Base-by-base conservation (phyloP, 2,888 invertebrate species). In the Himalopsyche anomala region DNA sequence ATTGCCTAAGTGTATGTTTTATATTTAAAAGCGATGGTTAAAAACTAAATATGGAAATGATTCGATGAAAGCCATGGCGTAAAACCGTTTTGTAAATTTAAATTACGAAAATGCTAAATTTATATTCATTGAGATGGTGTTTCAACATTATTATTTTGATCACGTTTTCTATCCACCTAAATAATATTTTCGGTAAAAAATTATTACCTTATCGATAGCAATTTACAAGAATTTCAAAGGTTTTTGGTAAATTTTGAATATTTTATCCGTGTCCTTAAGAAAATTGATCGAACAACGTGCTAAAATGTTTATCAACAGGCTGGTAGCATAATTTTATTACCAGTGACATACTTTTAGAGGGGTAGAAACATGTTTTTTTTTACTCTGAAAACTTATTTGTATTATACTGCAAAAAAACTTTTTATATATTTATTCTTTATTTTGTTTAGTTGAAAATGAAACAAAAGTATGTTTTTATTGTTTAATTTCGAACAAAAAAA, bases 161-260 rank as follows among this genome's bases (percentile, higher is more conserved):
- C 74, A 74, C 74, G 74, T 74, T 74, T 74, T 74, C 74, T 74
- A 74, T 74, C 74, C 36, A 74, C 74, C 74, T 74, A 74, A 74
- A 28, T 74, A 74, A 74, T 74, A 74, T 74, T 74, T 74, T 74
- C 11, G 74, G 74, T 74, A 38, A 74, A 74, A 74, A 74, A 74
- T 62, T 74, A 15, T 74, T 74, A 74, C 74, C 74, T 74, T 74
- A 74, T 74, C 74, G 74, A 74, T 74, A 36, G 74, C 74, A 74
- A 74, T 74, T 74, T 74, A 74, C 74, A 74, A 74, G 74, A 74
- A 36, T 74, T 74, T 74, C 74, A 36, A 36, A 74, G 74, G 11
- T 74, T 74, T 74, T 74, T 15, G 74, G 36, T 74, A 12, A 74
- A 74, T 74, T 74, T 36, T 74, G 74, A 74, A 74, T 74, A 74